Percentiles rank a stretch among this genome's conserved stretches.
Conservation (phyloP, 2,797 vertebrate species). For the Anableps anableps region DNA sequence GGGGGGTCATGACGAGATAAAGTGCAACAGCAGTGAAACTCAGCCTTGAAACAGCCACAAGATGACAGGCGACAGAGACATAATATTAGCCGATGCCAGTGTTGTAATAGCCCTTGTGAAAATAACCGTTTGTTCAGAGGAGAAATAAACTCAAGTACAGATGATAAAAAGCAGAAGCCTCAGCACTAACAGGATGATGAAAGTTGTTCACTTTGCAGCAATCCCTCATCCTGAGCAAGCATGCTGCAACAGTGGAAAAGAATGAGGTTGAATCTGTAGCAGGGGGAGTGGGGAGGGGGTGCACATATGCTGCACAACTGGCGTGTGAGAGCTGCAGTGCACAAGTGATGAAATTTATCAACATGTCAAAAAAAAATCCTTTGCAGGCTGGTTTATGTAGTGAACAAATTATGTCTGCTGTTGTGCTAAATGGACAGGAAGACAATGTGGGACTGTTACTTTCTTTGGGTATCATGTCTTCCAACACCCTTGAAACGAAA, state of each 20-base stretch:
- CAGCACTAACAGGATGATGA: not conserved
- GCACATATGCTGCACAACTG: not conserved
- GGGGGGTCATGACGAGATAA: slow-evolving; percentile 47
- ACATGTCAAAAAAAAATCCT: not conserved
- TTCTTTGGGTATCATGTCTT: not conserved
- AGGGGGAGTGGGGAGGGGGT: no score
- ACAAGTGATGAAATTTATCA: not conserved
- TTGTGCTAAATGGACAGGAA: no score
- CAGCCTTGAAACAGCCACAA: not conserved
- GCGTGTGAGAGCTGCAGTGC: not conserved
- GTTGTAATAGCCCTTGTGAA: not conserved
- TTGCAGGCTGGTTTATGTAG: not conserved
- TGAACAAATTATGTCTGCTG: not conserved
- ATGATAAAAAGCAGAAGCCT: not conserved
- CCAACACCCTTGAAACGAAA: not conserved
- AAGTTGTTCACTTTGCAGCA: not conserved
- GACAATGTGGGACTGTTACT: no score
- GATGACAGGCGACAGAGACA: not conserved
- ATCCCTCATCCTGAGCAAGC: no score
- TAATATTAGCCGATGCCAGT: not conserved
- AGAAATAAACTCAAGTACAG: not conserved
- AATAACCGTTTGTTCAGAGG: not conserved
- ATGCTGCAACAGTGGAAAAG: not conserved
- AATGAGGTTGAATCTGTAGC: not conserved
- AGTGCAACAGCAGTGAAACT: slow-evolving; percentile 20